These are phyloP conservation scores for Hartigia nigra DNA, from an alignment of 2,888 invertebrate species.

Conservation along the genomic window DNA sequence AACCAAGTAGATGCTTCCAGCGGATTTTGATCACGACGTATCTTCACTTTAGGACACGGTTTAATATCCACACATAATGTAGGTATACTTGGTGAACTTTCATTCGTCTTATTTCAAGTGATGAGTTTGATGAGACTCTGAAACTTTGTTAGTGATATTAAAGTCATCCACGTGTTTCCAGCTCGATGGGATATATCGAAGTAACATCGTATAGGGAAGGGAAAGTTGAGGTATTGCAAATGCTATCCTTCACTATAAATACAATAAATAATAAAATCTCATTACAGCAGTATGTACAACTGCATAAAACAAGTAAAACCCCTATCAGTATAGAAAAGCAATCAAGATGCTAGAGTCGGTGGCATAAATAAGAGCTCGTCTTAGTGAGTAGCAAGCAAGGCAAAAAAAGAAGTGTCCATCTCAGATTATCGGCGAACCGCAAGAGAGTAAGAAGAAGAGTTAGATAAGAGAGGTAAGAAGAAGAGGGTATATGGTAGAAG, in stretches of 20 bases:
- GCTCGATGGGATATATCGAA: neutral
- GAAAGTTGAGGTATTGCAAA: neutral
- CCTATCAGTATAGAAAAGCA: neutral
- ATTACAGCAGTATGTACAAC: neutral
- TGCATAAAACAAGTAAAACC: neutral
- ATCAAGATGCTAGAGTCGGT: neutral
- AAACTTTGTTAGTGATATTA: neutral
- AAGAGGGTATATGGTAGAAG: slow-evolving; percentile 9
- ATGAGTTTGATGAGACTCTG: neutral
- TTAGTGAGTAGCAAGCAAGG: slow-evolving; percentile 9
- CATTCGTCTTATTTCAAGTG: neutral
- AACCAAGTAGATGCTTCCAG: neutral
- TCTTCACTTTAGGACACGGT: neutral
- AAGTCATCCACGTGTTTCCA: neutral
- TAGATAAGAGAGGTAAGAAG: slow-evolving; percentile 6
- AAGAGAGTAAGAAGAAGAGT: slow-evolving; percentile 11
- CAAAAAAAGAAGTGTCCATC: slow-evolving; percentile 31
- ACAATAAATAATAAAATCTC: neutral
- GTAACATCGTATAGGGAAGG: neutral
- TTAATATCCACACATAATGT: neutral
- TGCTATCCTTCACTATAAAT: neutral
- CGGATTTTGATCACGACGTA: neutral
- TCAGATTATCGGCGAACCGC: slow-evolving; percentile 27
- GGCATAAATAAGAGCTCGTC: neutral
- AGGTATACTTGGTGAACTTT: neutral